phyloP scores from a whole-genome alignment of 1,140 invertebrate genomes.

The Riptortus pedestris region DNA sequence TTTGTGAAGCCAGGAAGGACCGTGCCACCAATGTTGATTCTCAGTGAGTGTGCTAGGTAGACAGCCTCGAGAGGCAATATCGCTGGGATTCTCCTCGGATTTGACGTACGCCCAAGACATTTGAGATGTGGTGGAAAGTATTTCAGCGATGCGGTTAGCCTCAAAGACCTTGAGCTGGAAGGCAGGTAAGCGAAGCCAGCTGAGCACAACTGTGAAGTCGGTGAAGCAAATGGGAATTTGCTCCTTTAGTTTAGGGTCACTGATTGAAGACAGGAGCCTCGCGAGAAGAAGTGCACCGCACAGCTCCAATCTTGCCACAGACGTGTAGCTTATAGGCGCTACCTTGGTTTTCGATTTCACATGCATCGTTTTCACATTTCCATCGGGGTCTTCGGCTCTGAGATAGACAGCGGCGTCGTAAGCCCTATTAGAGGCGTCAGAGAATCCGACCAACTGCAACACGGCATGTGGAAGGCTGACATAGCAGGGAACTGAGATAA shows the following conservation, averaged over 20 bases:
- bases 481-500: not conserved
- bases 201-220: slow-evolving; percentile 33
- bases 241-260: not conserved
- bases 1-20: slow-evolving; percentile 30
- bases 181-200: slow-evolving; percentile 31
- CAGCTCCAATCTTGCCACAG: not conserved
- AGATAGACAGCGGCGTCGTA: slow-evolving; percentile 33
- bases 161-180: slow-evolving; percentile 29
- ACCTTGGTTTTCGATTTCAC: not conserved
- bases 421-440: slow-evolving; percentile 32
- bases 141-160: not conserved
- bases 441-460: slow-evolving; percentile 33
- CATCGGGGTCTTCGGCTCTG: not conserved
- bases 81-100: slow-evolving; percentile 37
- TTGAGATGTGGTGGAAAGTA: not conserved
- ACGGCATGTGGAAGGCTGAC: not conserved
- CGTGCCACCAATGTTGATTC: slow-evolving; percentile 36
- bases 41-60: slow-evolving; percentile 30
- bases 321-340: not conserved
- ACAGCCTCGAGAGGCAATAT: slow-evolving; percentile 38
- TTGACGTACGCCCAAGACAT: slow-evolving; percentile 28
- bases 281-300: not conserved
- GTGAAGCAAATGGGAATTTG: slow-evolving; percentile 28
- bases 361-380: not conserved
- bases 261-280: not conserved